These are phyloP conservation scores for Genyomyrus donnyi DNA, from an alignment of 2,113 vertebrate genomes.

Conservation along the genomic window DNA sequence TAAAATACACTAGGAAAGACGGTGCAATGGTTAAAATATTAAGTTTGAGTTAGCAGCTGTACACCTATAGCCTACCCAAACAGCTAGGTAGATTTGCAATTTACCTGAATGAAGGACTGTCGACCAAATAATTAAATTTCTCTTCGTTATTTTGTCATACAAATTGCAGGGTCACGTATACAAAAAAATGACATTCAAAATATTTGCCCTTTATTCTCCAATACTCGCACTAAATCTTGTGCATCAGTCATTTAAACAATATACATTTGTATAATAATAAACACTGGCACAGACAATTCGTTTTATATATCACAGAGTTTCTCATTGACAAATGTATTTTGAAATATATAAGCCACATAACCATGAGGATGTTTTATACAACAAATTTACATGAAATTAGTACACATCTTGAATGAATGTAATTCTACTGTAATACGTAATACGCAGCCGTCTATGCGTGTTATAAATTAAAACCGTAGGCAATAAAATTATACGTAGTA, in stretches of 20 bases:
- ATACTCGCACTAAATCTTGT: neutral
- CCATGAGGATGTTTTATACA: neutral
- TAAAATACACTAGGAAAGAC: neutral
- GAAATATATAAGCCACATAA: neutral
- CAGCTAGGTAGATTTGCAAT: neutral
- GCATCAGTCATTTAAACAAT: neutral
- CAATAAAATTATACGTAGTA: neutral
- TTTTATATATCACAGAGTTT: neutral
- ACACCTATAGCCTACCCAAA: neutral
- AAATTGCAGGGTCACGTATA: neutral
- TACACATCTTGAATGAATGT: neutral
- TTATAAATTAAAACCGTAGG: neutral
- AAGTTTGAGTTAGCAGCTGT: neutral
- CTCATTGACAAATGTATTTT: neutral
- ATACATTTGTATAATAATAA: neutral
- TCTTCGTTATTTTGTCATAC: neutral
- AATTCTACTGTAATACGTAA: neutral
- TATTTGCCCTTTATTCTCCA: neutral
- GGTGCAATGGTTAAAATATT: neutral
- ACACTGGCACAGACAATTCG: neutral
- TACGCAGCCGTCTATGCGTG: neutral
- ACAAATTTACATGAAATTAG: neutral
- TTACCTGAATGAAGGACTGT: neutral
- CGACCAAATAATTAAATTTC: neutral
- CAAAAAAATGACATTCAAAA: neutral